These are phyloP conservation scores for Myiopsitta monachus DNA, from an alignment of 2,113 vertebrate genomes.

Conservation along the genomic window DNA sequence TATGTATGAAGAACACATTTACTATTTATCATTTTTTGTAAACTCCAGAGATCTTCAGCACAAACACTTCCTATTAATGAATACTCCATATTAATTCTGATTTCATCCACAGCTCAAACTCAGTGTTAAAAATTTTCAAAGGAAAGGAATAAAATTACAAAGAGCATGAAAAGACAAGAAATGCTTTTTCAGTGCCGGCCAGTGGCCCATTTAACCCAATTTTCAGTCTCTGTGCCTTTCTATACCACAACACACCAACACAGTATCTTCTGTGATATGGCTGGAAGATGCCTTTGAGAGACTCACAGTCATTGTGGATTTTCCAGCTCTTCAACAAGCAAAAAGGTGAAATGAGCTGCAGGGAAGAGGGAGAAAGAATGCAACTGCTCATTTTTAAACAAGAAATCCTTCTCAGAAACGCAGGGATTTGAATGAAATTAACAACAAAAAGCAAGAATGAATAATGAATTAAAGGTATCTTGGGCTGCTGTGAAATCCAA, in stretches of 20 bases:
- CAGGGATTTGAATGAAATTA: neutral
- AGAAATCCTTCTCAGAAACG: neutral
- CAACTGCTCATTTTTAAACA: neutral
- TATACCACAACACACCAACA: neutral
- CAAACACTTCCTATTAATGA: neutral
- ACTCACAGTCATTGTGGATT: neutral
- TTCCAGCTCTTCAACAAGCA: neutral
- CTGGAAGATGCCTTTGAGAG: neutral
- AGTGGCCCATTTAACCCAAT: neutral
- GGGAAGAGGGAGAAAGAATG: neutral
- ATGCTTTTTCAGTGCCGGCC: neutral
- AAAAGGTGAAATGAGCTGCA: neutral
- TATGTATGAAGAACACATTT: neutral
- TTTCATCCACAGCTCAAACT: neutral
- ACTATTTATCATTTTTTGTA: neutral
- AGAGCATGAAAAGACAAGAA: neutral
- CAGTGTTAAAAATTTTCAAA: neutral
- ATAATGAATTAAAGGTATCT: neutral
- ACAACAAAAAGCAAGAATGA: neutral
- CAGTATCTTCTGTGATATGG: neutral
- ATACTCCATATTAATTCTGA: neutral
- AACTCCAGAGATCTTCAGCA: neutral
- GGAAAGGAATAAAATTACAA: neutral
- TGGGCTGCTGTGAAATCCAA: neutral
- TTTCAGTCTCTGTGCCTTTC: neutral